Percentiles rank a stretch among this genome's conserved stretches.
Conservation (phyloP, 2,888 invertebrate species). For the Pristionchus entomophagus region DNA sequence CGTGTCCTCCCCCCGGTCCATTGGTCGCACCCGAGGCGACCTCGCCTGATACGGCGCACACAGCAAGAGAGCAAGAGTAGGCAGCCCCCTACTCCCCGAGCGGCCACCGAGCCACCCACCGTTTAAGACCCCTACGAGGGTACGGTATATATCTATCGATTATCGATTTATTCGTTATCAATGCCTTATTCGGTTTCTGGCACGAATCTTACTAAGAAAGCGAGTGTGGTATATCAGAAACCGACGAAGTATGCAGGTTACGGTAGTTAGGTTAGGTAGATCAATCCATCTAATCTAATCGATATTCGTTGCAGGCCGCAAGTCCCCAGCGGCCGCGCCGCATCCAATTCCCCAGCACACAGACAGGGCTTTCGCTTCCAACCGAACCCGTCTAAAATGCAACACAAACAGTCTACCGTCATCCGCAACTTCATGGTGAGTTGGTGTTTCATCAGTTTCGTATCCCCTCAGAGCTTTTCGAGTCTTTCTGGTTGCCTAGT, state of each 20-base stretch:
- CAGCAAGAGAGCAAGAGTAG: conserved; percentile 17
- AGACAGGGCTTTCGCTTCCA: conserved; percentile 18
- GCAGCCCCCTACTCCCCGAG: background rate
- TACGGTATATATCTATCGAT: background rate
- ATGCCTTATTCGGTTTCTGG: too few relatives aligned
- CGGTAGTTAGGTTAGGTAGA: background rate
- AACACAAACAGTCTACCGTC: background rate
- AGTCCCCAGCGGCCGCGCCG: conserved; percentile 18
- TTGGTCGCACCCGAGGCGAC: conserved; percentile 16
- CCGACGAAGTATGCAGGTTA: too few relatives aligned
- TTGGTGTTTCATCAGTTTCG: background rate
- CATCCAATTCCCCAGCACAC: conserved; percentile 5
- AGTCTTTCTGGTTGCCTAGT: background rate
- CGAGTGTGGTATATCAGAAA: too few relatives aligned
- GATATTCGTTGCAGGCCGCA: background rate
- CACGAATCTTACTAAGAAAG: too few relatives aligned
- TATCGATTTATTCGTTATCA: background rate
- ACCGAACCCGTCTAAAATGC: conserved; percentile 34
- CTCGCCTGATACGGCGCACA: conserved; percentile 8
- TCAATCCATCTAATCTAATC: too few relatives aligned
- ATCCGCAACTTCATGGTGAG: conserved; percentile 32
- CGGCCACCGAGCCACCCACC: conserved; percentile 10
- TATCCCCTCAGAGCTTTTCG: background rate
- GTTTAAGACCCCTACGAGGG: conserved; percentile 16
- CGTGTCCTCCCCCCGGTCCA: background rate